Evolutionary conservation across 1,140 invertebrate genomes (phyloP).

Genomic region (Hycleus cichorii): DNA sequence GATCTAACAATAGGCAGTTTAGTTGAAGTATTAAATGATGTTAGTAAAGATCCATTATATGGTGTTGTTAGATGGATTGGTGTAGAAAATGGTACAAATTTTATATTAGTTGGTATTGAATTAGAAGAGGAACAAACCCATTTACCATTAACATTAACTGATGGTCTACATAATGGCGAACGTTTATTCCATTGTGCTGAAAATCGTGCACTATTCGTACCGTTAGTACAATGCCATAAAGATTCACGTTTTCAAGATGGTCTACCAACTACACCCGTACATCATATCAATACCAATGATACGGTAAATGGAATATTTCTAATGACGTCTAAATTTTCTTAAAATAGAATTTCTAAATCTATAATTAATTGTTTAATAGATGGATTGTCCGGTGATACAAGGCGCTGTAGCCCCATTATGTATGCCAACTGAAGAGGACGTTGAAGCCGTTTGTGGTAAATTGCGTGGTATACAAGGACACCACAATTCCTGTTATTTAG

Average conservation of each 20-base stretch:
- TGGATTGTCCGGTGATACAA: constrained; percentile 66
- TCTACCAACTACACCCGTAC: constrained; percentile 39
- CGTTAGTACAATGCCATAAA: constrained; percentile 64
- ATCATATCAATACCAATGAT: constrained; percentile 30
- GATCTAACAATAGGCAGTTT: constrained; percentile 66
- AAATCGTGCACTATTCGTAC: constrained; percentile 69
- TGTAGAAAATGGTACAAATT: constrained; percentile 35
- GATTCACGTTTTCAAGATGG: constrained; percentile 69
- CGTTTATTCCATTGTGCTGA: constrained; percentile 65
- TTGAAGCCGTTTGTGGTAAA: constrained; percentile 64
- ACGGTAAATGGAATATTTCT: constrained; percentile 1
- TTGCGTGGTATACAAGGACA: constrained; percentile 92
- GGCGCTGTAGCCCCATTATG: constrained; percentile 74
- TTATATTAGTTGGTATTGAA: constrained; percentile 50
- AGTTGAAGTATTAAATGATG: constrained; percentile 61
- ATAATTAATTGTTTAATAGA: not conserved
- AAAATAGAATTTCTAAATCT: not conserved
- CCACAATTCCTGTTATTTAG: constrained; percentile 96
- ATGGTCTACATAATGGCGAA: constrained; percentile 67
- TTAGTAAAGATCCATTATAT: constrained; percentile 51
- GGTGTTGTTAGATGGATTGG: constrained; percentile 89
- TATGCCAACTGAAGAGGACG: constrained; percentile 50
- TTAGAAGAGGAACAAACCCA: constrained; percentile 65
- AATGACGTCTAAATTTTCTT: not conserved
- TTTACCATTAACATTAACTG: constrained; percentile 52